phyloP scores from a whole-genome alignment of 2,797 vertebrate genomes.

The Ataeniobius toweri region DNA sequence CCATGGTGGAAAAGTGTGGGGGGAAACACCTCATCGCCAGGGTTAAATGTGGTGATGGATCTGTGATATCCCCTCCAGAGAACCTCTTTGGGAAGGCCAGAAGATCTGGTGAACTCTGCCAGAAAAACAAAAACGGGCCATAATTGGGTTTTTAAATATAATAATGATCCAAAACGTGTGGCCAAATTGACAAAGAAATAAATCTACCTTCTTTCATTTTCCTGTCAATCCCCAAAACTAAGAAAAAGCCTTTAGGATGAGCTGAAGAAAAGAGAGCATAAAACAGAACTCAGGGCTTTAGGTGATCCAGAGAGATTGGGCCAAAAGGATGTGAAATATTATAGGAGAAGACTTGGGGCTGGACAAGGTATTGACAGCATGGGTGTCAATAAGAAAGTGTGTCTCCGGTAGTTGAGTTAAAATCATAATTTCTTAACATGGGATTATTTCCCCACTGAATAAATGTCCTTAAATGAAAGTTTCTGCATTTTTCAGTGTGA shows the following conservation, averaged over 20 bases:
- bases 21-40: too few species aligned
- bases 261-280: too few species aligned
- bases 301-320: too few species aligned
- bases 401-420: neutral
- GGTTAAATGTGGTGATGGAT: neutral
- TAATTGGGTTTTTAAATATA: neutral
- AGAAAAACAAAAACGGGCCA: neutral
- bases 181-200: neutral
- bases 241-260: neutral
- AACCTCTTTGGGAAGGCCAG: neutral
- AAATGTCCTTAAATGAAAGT: neutral
- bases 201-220: neutral
- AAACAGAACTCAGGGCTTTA: too few species aligned
- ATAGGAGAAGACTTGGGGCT: too few species aligned
- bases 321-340: too few species aligned
- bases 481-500: neutral
- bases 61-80: neutral
- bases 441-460: neutral
- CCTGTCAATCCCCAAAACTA: neutral
- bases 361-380: too few species aligned
- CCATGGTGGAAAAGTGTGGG: too few species aligned
- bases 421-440: neutral
- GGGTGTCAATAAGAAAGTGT: neutral
- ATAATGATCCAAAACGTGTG: neutral
- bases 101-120: neutral